Conservation (phyloP, 2,797 vertebrate species). For the Epinephelus awoara region DNA sequence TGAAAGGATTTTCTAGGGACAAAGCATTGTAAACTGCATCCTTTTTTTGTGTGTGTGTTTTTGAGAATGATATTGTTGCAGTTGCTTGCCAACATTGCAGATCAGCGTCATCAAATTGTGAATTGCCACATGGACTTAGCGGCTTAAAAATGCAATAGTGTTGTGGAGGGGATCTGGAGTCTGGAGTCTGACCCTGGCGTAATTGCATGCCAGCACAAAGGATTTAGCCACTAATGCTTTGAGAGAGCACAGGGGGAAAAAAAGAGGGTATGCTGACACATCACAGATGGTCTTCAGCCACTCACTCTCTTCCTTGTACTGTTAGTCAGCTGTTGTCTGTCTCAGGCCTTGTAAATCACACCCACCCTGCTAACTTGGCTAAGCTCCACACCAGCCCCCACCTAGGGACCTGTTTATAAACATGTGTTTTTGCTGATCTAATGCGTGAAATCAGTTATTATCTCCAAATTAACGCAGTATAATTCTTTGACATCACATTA, state of each 20-base stretch:
- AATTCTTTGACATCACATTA: slow-evolving; percentile 8
- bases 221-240: slow-evolving; percentile 86
- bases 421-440: slow-evolving; percentile 17
- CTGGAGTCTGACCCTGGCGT: slow-evolving; percentile 77
- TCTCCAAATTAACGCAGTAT: background rate
- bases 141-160: slow-evolving; percentile 82
- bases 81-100: slow-evolving; percentile 69
- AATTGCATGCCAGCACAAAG: slow-evolving; percentile 86
- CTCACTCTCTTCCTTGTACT: slow-evolving; percentile 62
- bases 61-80: slow-evolving; percentile 62
- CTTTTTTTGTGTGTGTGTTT: slow-evolving; percentile 42
- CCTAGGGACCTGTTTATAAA: slow-evolving; percentile 38
- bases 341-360: slow-evolving; percentile 68
- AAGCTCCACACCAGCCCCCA: slow-evolving; percentile 33
- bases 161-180: slow-evolving; percentile 70
- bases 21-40: slow-evolving; percentile 33
- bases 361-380: slow-evolving; percentile 58
- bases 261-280: slow-evolving; percentile 75
- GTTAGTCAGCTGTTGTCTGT: slow-evolving; percentile 77
- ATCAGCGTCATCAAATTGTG: slow-evolving; percentile 77
- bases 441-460: slow-evolving; percentile 21
- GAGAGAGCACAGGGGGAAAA: slow-evolving; percentile 55
- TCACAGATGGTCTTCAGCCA: slow-evolving; percentile 78
- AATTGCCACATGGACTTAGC: slow-evolving; percentile 79
- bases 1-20: slow-evolving; percentile 40